Evolutionary conservation across 1,140 invertebrate species (phyloP).

Genomic region (Brachionus sp.): DNA sequence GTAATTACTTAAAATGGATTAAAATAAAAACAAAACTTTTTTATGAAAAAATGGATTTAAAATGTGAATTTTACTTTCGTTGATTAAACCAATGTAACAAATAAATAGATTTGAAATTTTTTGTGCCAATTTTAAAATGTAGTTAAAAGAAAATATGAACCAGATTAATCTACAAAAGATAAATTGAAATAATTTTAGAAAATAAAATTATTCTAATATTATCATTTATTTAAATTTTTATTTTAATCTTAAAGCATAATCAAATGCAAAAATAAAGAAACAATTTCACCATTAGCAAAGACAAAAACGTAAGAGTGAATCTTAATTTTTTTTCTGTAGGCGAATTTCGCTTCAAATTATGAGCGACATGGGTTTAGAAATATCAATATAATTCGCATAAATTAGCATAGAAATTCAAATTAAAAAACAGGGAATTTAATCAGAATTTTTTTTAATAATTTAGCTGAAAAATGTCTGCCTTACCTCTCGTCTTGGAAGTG

Average conservation of each 20-base stretch:
- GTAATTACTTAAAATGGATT: not conserved
- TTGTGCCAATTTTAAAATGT: not conserved
- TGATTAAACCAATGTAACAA: not conserved
- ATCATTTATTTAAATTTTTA: not conserved
- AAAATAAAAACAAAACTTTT: not conserved
- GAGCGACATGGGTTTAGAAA: not conserved
- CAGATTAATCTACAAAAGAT: not conserved
- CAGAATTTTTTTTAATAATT: not conserved
- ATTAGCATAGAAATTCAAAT: not conserved
- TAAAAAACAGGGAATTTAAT: not conserved
- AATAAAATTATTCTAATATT: not conserved
- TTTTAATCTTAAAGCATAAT: not conserved
- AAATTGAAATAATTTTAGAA: not conserved
- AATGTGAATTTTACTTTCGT: not conserved
- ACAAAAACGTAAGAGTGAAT: constrained; percentile 1
- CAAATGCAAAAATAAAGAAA: not conserved
- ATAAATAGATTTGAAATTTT: not conserved
- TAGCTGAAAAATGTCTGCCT: constrained; percentile 8
- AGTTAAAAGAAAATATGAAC: not conserved
- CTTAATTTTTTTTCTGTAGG: not conserved
- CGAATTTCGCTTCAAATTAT: not conserved
- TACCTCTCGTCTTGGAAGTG: constrained; percentile 22
- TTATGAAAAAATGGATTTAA: not conserved
- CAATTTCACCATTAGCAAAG: not conserved
- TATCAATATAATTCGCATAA: not conserved